These are phyloP conservation scores for Stictonetta naevosa DNA, from an alignment of 2,113 vertebrate species.

Conservation along the genomic window DNA sequence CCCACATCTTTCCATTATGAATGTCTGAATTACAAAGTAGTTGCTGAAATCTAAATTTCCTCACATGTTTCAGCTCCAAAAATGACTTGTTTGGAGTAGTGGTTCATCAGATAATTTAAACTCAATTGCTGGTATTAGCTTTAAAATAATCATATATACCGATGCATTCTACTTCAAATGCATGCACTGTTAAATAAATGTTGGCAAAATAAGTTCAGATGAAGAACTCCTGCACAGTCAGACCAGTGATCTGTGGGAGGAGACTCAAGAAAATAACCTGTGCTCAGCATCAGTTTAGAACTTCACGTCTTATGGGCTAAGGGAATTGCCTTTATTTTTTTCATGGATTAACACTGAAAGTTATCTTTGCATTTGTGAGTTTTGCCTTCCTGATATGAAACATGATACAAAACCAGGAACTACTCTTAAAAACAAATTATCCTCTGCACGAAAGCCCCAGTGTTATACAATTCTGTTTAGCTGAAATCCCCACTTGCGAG, in stretches of 20 bases:
- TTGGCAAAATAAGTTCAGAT: not conserved
- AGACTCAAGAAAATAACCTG: not conserved
- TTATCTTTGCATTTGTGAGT: not conserved
- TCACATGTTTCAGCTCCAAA: not conserved
- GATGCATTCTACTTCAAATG: not conserved
- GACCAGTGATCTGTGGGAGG: not conserved
- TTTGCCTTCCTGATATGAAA: not conserved
- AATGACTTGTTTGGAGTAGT: not conserved
- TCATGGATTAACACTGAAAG: not conserved
- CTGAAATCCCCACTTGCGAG: not conserved
- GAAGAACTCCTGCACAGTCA: not conserved
- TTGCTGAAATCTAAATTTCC: not conserved
- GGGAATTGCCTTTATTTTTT: no score
- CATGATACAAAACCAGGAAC: not conserved
- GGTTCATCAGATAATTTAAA: not conserved
- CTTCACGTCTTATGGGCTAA: not conserved
- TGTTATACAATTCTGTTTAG: slow-evolving; percentile 15
- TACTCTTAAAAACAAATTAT: not conserved
- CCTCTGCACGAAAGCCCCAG: not conserved
- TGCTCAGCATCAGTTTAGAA: not conserved
- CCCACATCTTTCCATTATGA: not conserved
- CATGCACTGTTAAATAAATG: not conserved
- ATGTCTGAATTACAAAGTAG: not conserved
- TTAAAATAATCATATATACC: not conserved
- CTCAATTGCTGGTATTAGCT: not conserved